Evolutionary conservation across 1,140 invertebrate species (phyloP).

Genomic region (Pseudomyrmex flavicornis): DNA sequence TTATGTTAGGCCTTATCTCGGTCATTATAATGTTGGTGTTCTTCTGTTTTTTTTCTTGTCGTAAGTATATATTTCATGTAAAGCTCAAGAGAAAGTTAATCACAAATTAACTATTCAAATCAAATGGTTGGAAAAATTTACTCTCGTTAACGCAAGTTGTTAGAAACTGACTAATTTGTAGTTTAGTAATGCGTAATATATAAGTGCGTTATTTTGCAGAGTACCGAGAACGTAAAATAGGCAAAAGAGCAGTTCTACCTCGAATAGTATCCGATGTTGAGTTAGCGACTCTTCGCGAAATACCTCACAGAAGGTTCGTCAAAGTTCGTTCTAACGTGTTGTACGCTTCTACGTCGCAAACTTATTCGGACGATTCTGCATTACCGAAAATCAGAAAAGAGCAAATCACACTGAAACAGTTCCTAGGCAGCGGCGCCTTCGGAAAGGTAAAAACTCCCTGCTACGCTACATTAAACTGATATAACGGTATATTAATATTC

Average conservation of each 20-base stretch:
- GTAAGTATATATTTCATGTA: conserved; percentile 74
- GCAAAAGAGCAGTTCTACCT: conserved; percentile 86
- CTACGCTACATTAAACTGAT: too few relatives aligned
- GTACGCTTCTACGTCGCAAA: conserved; percentile 89
- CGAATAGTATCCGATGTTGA: conserved; percentile 91
- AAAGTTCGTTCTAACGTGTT: conserved; percentile 92
- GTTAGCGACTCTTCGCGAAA: conserved; percentile 93
- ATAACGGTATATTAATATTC: too few relatives aligned
- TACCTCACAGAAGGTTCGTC: conserved; percentile 89
- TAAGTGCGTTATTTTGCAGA: conserved; percentile 74
- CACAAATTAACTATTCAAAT: conserved; percentile 7
- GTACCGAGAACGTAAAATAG: conserved; percentile 85
- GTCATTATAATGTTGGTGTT: conserved; percentile 83
- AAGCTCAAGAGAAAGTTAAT: neutral
- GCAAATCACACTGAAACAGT: conserved; percentile 93
- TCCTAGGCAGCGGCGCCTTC: conserved; percentile 98
- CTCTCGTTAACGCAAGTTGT: too few relatives aligned
- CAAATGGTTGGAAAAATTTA: neutral
- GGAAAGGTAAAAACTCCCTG: conserved; percentile 89
- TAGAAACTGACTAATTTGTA: neutral
- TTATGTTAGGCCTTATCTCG: conserved; percentile 87
- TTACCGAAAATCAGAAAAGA: conserved; percentile 94
- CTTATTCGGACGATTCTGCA: conserved; percentile 86
- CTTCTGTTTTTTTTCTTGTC: conserved; percentile 81
- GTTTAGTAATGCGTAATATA: neutral